Evolutionary conservation across 2,888 invertebrate genomes (phyloP).

Genomic region (Metalampra italica): DNA sequence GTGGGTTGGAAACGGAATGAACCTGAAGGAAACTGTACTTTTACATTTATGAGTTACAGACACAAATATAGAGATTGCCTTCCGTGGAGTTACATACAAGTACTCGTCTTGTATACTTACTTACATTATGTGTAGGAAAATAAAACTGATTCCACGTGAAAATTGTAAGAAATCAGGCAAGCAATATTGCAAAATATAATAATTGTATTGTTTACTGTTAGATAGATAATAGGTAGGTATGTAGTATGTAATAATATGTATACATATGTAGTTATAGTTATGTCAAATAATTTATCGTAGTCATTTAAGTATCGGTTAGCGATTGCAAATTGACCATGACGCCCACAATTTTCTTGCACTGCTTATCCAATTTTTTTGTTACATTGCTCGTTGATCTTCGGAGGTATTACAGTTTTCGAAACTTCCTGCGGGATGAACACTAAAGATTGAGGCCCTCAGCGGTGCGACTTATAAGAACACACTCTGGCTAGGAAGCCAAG

Average conservation of each 20-base stretch:
- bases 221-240: too few species aligned
- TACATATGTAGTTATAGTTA: too few species aligned
- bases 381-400: neutral
- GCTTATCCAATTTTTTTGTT: neutral
- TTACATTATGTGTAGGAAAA: neutral
- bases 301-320: neutral
- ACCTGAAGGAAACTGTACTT: neutral
- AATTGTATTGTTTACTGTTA: too few species aligned
- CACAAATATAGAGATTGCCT: neutral
- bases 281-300: neutral
- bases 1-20: conserved; percentile 8
- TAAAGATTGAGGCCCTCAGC: neutral
- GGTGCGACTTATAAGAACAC: neutral
- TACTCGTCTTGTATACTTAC: too few species aligned
- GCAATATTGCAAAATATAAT: too few species aligned
- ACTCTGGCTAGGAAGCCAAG: conserved; percentile 34
- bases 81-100: neutral
- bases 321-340: neutral
- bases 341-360: neutral
- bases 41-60: neutral
- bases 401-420: neutral
- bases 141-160: neutral
- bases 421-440: neutral
- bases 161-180: too few species aligned
- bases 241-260: too few species aligned